Evolutionary conservation across 2,113 vertebrate genomes (phyloP).

Genomic region (Porphyrio hochstetteri): DNA sequence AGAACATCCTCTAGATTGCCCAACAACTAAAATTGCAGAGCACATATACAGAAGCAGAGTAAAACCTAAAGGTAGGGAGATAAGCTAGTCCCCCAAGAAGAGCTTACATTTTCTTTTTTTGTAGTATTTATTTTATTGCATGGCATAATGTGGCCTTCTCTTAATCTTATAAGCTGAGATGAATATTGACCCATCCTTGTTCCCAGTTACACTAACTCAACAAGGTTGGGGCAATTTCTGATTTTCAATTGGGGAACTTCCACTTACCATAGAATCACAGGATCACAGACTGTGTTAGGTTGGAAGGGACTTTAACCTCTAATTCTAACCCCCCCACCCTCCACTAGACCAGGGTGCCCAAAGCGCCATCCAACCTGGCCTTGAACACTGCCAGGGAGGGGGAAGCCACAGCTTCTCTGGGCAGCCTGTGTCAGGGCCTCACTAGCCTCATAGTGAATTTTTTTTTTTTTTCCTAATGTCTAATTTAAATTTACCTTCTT

Average conservation of each 20-base stretch:
- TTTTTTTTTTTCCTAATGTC: no score
- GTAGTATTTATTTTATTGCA: background rate
- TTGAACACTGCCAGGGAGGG: no score
- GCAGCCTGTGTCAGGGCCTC: no score
- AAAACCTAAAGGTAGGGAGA: background rate
- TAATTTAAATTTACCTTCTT: no score
- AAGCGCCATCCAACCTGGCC: no score
- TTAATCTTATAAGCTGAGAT: background rate
- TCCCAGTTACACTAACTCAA: background rate
- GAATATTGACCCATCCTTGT: background rate
- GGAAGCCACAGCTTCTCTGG: no score
- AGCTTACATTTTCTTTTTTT: background rate
- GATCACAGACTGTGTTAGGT: no score
- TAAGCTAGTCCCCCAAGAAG: background rate
- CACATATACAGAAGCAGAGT: background rate
- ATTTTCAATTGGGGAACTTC: background rate
- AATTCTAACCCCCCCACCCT: no score
- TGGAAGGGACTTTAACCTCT: no score
- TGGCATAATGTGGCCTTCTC: background rate
- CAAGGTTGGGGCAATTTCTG: background rate
- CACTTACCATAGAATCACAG: background rate
- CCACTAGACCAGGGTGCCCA: no score
- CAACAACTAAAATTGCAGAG: background rate
- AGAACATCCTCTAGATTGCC: background rate
- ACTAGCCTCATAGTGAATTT: no score